Conservation (phyloP, 2,113 vertebrate genomes). For the Salvelinus alpinus region DNA sequence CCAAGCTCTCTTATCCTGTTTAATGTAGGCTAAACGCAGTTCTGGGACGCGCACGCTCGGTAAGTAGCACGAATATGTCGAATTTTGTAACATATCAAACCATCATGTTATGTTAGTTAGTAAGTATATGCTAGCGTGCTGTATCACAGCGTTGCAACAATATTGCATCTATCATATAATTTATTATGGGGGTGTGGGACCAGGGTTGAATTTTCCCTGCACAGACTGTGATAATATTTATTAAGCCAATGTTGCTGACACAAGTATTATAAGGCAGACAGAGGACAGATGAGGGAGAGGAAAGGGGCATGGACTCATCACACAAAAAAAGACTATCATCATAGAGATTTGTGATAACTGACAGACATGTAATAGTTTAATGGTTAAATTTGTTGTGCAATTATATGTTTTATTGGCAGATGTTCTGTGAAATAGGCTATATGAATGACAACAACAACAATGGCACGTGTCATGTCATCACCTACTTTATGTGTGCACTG, state of each 20-base stretch:
- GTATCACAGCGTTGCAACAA: neutral
- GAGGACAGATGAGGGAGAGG: slow-evolving; percentile 47
- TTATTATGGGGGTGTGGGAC: neutral
- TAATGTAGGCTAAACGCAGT: slow-evolving; percentile 67
- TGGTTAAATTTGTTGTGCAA: slow-evolving; percentile 38
- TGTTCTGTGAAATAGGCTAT: neutral
- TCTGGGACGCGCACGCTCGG: slow-evolving; percentile 69
- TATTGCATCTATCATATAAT: neutral
- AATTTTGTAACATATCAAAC: neutral
- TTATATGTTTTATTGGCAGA: slow-evolving; percentile 13
- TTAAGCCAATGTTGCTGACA: slow-evolving; percentile 68
- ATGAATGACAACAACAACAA: slow-evolving; percentile 51
- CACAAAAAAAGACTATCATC: neutral
- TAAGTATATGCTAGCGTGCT: slow-evolving; percentile 16
- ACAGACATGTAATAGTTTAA: slow-evolving; percentile 23
- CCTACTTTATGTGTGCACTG: slow-evolving; percentile 23
- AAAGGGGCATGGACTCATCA: slow-evolving; percentile 39
- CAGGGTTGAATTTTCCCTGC: slow-evolving; percentile 33
- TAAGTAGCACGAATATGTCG: slow-evolving; percentile 64
- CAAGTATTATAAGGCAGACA: slow-evolving; percentile 54
- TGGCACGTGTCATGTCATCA: slow-evolving; percentile 53
- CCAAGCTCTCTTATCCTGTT: slow-evolving; percentile 50
- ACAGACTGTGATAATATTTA: slow-evolving; percentile 51
- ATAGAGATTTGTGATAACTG: neutral
- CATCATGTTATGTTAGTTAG: slow-evolving; percentile 60